A percentile compares a stretch with the other conserved stretches of the same genome.
Evolutionary conservation across 2,113 vertebrate genomes (phyloP).

Genomic region (Petroica traversi): DNA sequence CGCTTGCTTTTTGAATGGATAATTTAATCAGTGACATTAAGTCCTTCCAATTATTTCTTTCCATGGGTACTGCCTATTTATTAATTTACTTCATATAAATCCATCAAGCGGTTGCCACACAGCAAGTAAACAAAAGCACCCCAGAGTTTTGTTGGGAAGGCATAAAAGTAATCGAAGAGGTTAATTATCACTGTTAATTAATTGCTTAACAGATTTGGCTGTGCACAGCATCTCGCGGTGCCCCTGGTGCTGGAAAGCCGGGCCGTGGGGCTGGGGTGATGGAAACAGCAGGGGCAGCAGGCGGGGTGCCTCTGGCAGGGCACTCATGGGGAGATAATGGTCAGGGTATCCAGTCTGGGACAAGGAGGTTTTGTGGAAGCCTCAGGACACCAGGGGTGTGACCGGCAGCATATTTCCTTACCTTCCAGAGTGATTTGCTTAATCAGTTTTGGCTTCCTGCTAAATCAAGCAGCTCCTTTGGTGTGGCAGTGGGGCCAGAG

Average conservation of each 20-base stretch:
- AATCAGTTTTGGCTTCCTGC: constrained; percentile 27
- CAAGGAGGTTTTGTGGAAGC: neutral
- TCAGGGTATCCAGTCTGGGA: neutral
- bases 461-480: neutral
- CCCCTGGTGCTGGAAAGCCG: neutral
- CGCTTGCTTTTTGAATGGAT: neutral
- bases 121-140: constrained; percentile 12
- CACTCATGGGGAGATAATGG: rapidly evolving
- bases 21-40: neutral
- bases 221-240: neutral
- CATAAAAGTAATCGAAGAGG: neutral
- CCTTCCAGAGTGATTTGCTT: neutral
- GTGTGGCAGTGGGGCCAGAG: rapidly evolving
- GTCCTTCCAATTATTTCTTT: constrained; percentile 4
- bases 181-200: constrained; percentile 17
- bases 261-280: neutral
- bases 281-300: neutral
- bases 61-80: neutral
- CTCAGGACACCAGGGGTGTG: neutral
- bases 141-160: neutral
- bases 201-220: neutral
- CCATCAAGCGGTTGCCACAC: neutral
- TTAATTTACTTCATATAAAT: neutral
- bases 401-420: neutral
- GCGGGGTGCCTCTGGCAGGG: neutral